Conservation (phyloP, 1,140 invertebrate genomes). For the Neodiprion pinetum region DNA sequence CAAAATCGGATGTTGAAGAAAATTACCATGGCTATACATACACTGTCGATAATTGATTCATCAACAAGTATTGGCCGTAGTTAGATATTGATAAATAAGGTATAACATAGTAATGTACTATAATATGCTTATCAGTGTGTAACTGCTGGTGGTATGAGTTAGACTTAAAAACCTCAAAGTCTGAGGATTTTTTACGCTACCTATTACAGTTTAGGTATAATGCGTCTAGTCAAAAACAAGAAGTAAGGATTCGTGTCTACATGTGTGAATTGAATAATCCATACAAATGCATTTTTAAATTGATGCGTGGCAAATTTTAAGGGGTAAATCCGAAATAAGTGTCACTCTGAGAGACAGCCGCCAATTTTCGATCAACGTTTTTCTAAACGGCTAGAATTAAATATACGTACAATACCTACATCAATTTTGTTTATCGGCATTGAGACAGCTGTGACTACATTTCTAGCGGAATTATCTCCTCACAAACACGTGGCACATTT, state of each 20-base stretch:
- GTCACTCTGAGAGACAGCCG: neutral
- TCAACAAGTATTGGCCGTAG: neutral
- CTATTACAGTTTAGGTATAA: neutral
- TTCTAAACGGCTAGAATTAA: too few species aligned
- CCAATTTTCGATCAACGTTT: too few species aligned
- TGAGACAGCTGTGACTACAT: neutral
- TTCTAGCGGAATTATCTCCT: neutral
- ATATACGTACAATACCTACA: neutral
- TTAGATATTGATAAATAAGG: neutral
- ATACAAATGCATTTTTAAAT: neutral
- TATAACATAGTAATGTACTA: too few species aligned
- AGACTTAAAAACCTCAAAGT: neutral
- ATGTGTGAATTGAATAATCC: neutral
- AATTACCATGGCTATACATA: neutral
- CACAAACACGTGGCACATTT: neutral
- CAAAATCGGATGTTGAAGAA: too few species aligned
- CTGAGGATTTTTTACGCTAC: neutral
- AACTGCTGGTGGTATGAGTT: too few species aligned
- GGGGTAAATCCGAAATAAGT: neutral
- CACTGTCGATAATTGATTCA: neutral
- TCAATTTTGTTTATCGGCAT: neutral
- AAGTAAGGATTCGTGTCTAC: neutral
- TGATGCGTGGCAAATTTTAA: neutral
- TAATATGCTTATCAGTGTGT: too few species aligned
- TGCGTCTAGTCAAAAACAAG: neutral